Base-by-base conservation (phyloP, 2,113 vertebrate genomes). In the Pseudorhombus dupliciocellatus region DNA sequence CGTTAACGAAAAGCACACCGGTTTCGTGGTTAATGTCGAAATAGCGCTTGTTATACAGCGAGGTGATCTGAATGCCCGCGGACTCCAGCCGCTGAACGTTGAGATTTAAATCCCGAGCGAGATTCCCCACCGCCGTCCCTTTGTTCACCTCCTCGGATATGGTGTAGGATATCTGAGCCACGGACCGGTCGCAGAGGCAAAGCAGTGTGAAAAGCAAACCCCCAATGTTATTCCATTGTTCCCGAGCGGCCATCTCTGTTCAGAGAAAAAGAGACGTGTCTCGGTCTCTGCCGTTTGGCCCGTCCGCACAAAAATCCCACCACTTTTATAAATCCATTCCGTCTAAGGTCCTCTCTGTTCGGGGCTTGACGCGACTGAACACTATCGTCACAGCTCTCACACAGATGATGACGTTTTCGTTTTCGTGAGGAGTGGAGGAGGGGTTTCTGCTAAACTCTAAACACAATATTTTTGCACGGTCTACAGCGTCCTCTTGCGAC, bases 61-160 rank as follows among this genome's bases (percentile, higher is more conserved):
- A 89, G 5, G 84, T 68, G 15, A 94, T 88, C 7, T 86, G 85
- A 73, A 93, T 83, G 50, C 54, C 79, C n/a, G 74, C 22, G 0
- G 84, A 75, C 15, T 90, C 75, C 4, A 94, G 64, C 51, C 91
- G 87, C 26, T 85, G 81, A 15, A 82, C 66, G 51, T 66, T 90
- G 2, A 94, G 77, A 54, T 92, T 90, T 46, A 94, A 76, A 77
- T 93, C 93, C 77, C 91, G 93, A 0, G 90, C 90, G 5, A 94
- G 81, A 80, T 93, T 93, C 60, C 93, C 93, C 53, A 94, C 88
- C 25, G 86, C 66, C 0, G 92, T 89, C 25, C 92, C 93, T 74
- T 87, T 90, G 66, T 89, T 78, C 62, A 81, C 82, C 72, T 94
- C 93, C 79, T 94, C 94, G 2, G 88, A 85, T 59, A 94, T 40